Evolutionary conservation across 2,888 invertebrate species (phyloP), one percentile per base, ranked within the genome.

Genomic region (Monopis laevigella): DNA sequence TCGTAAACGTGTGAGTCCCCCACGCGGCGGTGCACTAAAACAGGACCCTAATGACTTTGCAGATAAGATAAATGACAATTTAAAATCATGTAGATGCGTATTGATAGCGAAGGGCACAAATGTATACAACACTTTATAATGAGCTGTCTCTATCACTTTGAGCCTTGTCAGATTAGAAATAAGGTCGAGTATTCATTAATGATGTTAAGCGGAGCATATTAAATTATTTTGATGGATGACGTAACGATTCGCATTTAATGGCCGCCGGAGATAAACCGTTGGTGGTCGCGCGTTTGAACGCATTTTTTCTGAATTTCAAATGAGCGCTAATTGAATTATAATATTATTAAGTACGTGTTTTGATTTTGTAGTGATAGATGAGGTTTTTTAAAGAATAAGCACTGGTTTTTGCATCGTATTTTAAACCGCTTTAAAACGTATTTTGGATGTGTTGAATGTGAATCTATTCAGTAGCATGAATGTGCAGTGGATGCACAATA

Each of bases 221-320:
- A 74, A 74, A 70, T 77, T 72, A 73, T 63, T 59, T 55, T 73
- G 77, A 78, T 74, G 63, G 74, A 78, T 74, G 61, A 60, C 63
- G 58, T 63, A 63, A 64, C 73, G 69, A 77, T 74, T 68, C 67
- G 65, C 69, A 68, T 69, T 73, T 75, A 72, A 75, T 75, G 72
- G 73, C 72, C 71, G 75, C 13, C 67, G n/a, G n/a, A 70, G 69
- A 73, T 73, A 72, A 71, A 75, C 73, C 56, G 59, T 21, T 10
- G 17, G 6, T 21, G 7, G 21, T 12, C 13, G 32, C 17, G 32
- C 32, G 12, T 3, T 39, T 26, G 3, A 13, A 14, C 32, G 16
- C 26, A 12, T 38, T 21, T 39, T 13, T n/a, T 28, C 14, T 27
- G 29, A 40, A 24, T 29, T 40, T 27, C 5, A 29, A 29, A 14